Evolutionary conservation across 2,888 invertebrate species (phyloP).

Genomic region (Amiota mariae): DNA sequence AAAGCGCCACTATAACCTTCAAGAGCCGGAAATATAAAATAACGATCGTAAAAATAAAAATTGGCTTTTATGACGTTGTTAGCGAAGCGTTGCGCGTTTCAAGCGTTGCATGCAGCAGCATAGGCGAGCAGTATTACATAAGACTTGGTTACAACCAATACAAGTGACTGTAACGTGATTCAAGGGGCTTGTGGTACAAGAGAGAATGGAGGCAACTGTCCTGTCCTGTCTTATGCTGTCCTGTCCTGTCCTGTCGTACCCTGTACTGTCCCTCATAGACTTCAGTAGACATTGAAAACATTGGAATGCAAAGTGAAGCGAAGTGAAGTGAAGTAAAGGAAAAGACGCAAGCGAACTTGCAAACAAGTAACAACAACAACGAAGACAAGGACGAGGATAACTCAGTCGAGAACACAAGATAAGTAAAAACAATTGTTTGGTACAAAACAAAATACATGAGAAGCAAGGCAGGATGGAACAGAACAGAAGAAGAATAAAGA

Average conservation of each 20-base stretch:
- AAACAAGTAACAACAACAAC: conserved; percentile 16
- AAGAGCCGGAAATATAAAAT: conserved; percentile 60
- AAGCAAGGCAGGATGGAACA: conserved; percentile 10
- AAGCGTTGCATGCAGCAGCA: neutral
- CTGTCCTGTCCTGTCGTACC: too few species aligned
- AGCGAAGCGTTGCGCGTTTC: conserved; percentile 17
- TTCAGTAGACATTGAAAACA: neutral
- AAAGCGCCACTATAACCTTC: conserved; percentile 49
- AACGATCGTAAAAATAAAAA: conserved; percentile 56
- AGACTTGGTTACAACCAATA: neutral
- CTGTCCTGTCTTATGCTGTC: too few species aligned
- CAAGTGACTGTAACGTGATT: neutral
- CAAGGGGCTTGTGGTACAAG: too few species aligned
- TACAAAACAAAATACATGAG: neutral
- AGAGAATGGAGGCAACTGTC: neutral
- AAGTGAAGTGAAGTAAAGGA: neutral
- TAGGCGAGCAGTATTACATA: neutral
- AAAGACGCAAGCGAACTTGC: conserved; percentile 2
- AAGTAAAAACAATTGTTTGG: conserved; percentile 17
- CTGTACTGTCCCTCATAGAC: neutral
- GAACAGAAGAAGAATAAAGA: too few species aligned
- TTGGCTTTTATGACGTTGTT: conserved; percentile 55
- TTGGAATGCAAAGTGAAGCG: too few species aligned
- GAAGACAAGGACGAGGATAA: too few species aligned
- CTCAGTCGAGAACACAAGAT: neutral